A percentile compares a stretch with the other conserved stretches of the same genome.
These are phyloP conservation scores for Stictonetta naevosa DNA, from an alignment of 2,113 vertebrate species.

Conservation along the genomic window DNA sequence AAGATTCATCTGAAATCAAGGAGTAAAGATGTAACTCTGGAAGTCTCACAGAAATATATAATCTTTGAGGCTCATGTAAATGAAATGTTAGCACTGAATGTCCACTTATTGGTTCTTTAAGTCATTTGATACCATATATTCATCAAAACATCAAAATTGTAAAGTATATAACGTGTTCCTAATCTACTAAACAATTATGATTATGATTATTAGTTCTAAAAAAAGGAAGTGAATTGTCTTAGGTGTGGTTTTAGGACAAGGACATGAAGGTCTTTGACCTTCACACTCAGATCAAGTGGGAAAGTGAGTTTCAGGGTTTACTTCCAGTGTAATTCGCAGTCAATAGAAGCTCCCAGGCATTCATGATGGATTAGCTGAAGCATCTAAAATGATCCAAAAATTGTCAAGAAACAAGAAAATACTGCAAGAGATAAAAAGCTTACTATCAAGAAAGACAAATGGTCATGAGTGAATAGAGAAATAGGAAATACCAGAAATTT, in stretches of 20 bases:
- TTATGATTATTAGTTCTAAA: not conserved
- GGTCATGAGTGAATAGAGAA: not conserved
- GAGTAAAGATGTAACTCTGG: not conserved
- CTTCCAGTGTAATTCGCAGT: not conserved
- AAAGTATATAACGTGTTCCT: not conserved
- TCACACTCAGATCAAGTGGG: not conserved
- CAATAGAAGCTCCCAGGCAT: not conserved
- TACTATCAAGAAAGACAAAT: not conserved
- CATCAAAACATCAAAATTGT: not conserved
- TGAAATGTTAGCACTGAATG: not conserved
- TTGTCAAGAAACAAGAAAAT: not conserved
- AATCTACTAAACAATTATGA: not conserved
- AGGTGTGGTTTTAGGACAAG: not conserved
- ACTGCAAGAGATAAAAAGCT: not conserved
- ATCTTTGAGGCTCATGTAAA: not conserved
- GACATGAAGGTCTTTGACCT: not conserved
- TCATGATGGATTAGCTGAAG: not conserved
- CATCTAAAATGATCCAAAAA: not conserved
- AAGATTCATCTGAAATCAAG: not conserved
- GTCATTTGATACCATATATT: not conserved
- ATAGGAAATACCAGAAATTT: not conserved
- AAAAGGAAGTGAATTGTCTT: not conserved
- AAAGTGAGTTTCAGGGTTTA: not conserved
- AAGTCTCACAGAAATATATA: not conserved
- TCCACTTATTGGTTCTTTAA: not conserved